Percentiles rank a stretch among this genome's conserved stretches.
Evolutionary conservation across 2,888 invertebrate genomes (phyloP).

Genomic region (Caenorhabditis imperialis): DNA sequence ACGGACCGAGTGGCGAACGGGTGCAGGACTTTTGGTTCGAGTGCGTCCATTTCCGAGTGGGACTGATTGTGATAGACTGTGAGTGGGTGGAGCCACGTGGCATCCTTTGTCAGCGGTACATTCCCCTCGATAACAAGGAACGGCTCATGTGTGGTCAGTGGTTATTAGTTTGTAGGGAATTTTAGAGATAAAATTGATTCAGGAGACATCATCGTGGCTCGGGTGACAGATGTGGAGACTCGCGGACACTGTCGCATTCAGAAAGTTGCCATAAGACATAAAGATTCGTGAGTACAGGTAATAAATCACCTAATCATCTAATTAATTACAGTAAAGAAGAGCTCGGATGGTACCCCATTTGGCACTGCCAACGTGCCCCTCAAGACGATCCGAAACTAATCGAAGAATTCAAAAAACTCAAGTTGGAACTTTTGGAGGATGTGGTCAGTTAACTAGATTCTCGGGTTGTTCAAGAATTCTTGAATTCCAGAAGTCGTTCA

Average conservation of each 20-base stretch:
- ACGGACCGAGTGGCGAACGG: no score
- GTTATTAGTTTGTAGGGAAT: background rate
- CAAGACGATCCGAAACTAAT: background rate
- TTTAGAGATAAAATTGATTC: background rate
- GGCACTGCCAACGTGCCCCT: background rate
- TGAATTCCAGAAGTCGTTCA: background rate
- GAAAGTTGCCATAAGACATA: background rate
- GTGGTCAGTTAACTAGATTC: background rate
- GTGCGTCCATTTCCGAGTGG: no score
- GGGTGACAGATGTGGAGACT: background rate
- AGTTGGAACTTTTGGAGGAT: background rate
- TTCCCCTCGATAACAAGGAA: no score
- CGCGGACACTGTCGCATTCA: conserved; percentile 2
- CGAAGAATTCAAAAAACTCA: background rate
- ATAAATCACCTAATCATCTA: background rate
- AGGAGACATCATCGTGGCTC: background rate
- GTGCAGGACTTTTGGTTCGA: no score
- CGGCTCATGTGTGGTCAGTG: background rate
- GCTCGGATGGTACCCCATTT: background rate
- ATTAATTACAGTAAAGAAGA: background rate
- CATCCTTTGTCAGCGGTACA: no score
- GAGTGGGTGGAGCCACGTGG: no score
- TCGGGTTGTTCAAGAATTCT: background rate
- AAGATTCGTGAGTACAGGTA: background rate
- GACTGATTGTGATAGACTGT: no score